A percentile compares a stretch with the other conserved stretches of the same genome.
Evolutionary conservation across 2,113 vertebrate species (phyloP).

Genomic region (Columbina picui): DNA sequence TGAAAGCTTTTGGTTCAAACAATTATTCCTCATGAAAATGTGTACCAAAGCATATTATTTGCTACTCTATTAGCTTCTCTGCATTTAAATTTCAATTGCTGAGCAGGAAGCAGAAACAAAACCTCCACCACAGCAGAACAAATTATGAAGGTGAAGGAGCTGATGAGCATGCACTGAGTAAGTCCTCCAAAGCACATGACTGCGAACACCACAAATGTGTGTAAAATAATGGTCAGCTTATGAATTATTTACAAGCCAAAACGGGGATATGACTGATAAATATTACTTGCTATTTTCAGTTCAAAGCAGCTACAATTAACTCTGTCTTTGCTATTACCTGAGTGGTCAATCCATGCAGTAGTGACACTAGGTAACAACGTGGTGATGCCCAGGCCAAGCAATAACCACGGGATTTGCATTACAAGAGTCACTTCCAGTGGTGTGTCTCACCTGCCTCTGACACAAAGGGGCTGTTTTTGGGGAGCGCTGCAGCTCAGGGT

Average conservation of each 20-base stretch:
- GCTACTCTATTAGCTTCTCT: slow-evolving; percentile 39
- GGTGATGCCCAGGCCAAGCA: background rate
- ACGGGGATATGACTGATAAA: background rate
- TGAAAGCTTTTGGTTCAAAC: slow-evolving; percentile 60
- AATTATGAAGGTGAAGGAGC: slow-evolving; percentile 26
- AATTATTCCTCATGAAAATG: slow-evolving; percentile 59
- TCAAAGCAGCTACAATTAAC: background rate
- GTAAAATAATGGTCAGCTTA: background rate
- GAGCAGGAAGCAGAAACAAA: slow-evolving; percentile 48
- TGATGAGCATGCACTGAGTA: background rate
- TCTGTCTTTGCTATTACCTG: background rate
- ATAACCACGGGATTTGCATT: background rate
- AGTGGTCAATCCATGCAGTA: background rate
- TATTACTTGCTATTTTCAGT: background rate
- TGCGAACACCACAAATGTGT: background rate
- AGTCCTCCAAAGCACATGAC: background rate
- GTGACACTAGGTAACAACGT: fast-evolving
- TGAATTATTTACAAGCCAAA: slow-evolving; percentile 23
- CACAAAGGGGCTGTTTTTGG: background rate
- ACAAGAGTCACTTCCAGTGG: background rate
- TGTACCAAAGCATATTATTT: slow-evolving; percentile 57
- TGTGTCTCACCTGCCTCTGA: fast-evolving
- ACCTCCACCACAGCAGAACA: background rate
- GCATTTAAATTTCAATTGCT: slow-evolving; percentile 48
- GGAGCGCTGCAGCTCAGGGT: background rate